Base-by-base conservation (phyloP, 2,797 vertebrate genomes). In the Sphenopsis melanotis region DNA sequence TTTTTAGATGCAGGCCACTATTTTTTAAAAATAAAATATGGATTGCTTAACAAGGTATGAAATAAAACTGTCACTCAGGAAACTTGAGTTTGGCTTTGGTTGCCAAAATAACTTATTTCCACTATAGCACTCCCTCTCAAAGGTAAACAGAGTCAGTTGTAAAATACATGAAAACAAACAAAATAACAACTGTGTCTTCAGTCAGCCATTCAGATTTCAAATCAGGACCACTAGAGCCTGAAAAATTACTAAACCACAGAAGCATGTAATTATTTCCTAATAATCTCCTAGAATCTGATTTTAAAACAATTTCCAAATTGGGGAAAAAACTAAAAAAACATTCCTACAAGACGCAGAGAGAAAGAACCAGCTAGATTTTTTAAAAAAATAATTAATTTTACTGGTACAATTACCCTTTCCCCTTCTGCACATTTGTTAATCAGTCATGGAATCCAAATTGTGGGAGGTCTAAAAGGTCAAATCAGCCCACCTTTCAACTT, bases 391-490 rank as follows among this genome's bases (percentile, higher is more conserved):
- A 74, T 90, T 78, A 50, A 65, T 72, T 71, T 91, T 78, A 75
- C 64, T 76, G 23, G 19, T 59, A 15, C 19, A 79, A 75, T 49
- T 84, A 68, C 6, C 18, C 2, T 34, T 72, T 23, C 22, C 2
- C 14, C 6, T 24, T 32, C 27, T 39, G 26, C 32, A 66, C 68
- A 23, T 76, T 70, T 93, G 64, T 86, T 95, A 89, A 94, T 88
- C 88, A 79, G 63, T 83, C 24, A 77, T 3, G 27, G 83, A 87
- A 94, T 92, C 88, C 61, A 71, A 93, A 44, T 70, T 81, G 64
- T 53, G 30, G 22, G 47, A 94, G 57, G 92, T 89, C 61, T 87
- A 41, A 89, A 91, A 90, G 89, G 82, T 83, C 91, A 95, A 63
- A 87, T 21, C 42, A 6, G 69, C 2, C 27, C 34, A 93, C 21